Evolutionary conservation across 1,140 invertebrate species (phyloP).

Genomic region (Trichomalopsis sarcophagae): DNA sequence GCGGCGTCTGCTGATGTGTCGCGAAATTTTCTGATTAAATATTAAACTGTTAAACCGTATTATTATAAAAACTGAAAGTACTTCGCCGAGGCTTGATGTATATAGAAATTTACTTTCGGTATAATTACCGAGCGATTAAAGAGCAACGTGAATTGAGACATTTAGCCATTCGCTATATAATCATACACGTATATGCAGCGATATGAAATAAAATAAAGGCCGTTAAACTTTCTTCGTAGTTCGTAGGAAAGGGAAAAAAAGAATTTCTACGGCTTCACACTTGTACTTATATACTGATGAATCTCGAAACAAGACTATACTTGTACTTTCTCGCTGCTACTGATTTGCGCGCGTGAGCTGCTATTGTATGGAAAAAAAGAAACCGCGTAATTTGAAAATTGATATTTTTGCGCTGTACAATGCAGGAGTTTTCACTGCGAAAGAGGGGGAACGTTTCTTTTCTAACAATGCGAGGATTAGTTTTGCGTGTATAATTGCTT

Average conservation of each 20-base stretch:
- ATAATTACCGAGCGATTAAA: no score
- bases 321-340: not conserved
- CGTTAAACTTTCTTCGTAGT: not conserved
- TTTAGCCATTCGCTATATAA: no score
- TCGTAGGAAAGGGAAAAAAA: not conserved
- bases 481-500: not conserved
- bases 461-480: not conserved
- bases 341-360: not conserved
- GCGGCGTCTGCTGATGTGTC: not conserved
- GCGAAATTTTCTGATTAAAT: no score
- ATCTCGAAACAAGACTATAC: constrained; percentile 20
- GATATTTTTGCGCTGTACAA: constrained; percentile 1
- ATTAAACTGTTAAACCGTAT: no score
- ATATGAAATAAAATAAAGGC: not conserved
- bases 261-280: constrained; percentile 35
- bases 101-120: no score
- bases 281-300: not conserved
- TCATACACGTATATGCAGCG: no score
- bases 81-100: no score
- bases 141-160: no score
- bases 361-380: constrained; percentile 22
- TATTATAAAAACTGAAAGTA: not conserved
- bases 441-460: not conserved
- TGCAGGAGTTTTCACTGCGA: not conserved
- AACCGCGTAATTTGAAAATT: constrained; percentile 12